phyloP scores from a whole-genome alignment of 2,113 vertebrate genomes.

The Gobius niger region DNA sequence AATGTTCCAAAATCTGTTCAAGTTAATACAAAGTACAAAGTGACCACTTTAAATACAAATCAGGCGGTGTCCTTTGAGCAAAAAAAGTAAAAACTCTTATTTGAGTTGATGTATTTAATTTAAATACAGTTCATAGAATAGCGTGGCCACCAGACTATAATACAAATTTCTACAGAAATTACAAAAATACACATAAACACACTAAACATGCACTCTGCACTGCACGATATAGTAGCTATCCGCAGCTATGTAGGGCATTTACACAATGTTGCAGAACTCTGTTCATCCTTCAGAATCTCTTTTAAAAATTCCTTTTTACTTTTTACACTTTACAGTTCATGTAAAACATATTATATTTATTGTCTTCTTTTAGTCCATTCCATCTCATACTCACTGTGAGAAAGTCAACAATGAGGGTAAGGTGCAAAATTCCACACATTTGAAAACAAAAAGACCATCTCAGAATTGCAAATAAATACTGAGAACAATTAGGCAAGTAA shows the following conservation, averaged over 20 bases:
- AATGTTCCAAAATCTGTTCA: slow-evolving; percentile 31
- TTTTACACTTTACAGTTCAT: slow-evolving; percentile 75
- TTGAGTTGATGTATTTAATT: slow-evolving; percentile 42
- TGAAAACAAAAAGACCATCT: slow-evolving; percentile 15
- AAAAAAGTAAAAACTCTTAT: slow-evolving; percentile 30
- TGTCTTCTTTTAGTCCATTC: slow-evolving; percentile 42
- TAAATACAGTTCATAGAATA: slow-evolving; percentile 82
- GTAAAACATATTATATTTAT: slow-evolving; percentile 55
- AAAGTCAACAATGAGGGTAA: slow-evolving; percentile 43
- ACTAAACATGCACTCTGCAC: slow-evolving; percentile 53
- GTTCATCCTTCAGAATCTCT: slow-evolving; percentile 68
- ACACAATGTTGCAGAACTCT: slow-evolving; percentile 76
- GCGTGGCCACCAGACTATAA: slow-evolving; percentile 71
- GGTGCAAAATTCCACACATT: slow-evolving; percentile 51
- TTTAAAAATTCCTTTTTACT: slow-evolving; percentile 53
- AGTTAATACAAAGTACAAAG: slow-evolving; percentile 52
- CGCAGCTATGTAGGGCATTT: slow-evolving; percentile 73
- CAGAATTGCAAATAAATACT: slow-evolving; percentile 63
- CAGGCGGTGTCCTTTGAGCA: slow-evolving; percentile 47
- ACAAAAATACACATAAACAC: slow-evolving; percentile 70
- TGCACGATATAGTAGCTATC: slow-evolving; percentile 34
- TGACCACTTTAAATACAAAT: slow-evolving; percentile 59
- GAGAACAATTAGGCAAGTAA: slow-evolving; percentile 25
- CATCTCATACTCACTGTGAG: slow-evolving; percentile 36
- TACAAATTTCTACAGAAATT: slow-evolving; percentile 81